Evolutionary conservation across 2,797 vertebrate species (phyloP).

Genomic region (Miichthys miiuy): DNA sequence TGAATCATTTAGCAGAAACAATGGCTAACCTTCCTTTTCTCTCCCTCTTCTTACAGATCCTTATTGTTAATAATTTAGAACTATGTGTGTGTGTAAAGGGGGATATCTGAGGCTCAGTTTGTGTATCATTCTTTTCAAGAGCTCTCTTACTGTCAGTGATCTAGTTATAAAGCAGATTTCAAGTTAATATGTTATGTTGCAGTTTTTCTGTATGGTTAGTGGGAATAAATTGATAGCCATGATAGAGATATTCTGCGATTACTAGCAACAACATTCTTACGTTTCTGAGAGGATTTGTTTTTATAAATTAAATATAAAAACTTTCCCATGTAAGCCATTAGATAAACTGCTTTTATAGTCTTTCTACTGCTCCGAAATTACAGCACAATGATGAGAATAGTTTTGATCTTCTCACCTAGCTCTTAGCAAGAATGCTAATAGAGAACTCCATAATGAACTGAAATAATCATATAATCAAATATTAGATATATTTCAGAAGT

Average conservation of each 20-base stretch:
- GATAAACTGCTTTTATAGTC: too few relatives aligned
- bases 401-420: neutral
- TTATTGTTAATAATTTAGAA: constrained; percentile 68
- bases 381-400: neutral
- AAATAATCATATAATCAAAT: too few relatives aligned
- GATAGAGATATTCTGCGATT: constrained; percentile 11
- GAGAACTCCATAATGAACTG: neutral
- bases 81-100: constrained; percentile 39
- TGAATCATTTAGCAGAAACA: constrained; percentile 74
- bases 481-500: too few relatives aligned
- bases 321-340: too few relatives aligned
- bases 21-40: constrained; percentile 54
- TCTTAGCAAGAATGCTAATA: neutral
- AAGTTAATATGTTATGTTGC: constrained; percentile 12
- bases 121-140: constrained; percentile 30
- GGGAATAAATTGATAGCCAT: constrained; percentile 16
- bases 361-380: neutral
- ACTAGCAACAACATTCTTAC: neutral
- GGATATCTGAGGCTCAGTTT: constrained; percentile 13
- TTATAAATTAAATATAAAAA: neutral
- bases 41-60: constrained; percentile 39
- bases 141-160: constrained; percentile 28
- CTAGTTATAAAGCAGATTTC: constrained; percentile 5
- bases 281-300: neutral
- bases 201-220: neutral